Evolutionary conservation across 37 sponge, comb jelly and placozoan genomes (phyloP).

Genomic region (Oscarella lobularis): DNA sequence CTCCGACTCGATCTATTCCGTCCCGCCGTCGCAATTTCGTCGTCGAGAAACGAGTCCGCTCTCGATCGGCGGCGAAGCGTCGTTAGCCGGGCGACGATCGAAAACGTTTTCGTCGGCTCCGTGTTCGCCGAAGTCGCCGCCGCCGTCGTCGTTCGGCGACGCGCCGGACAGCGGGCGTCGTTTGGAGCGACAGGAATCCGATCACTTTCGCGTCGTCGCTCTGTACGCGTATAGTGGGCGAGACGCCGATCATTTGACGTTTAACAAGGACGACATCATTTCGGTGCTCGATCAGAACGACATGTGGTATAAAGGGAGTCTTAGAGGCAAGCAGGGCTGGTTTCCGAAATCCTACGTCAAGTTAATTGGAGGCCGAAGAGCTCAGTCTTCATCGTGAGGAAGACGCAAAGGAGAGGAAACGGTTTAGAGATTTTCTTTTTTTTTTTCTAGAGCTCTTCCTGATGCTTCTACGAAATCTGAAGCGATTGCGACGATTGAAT

Average conservation of each 20-base stretch:
- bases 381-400: not conserved
- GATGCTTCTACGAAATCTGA: too few species aligned
- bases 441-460: too few species aligned
- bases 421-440: too few species aligned
- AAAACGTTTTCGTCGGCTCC: not conserved
- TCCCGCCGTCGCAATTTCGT: too few species aligned
- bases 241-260: conserved; percentile 39
- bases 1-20: not conserved
- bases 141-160: not conserved
- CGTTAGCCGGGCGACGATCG: too few species aligned
- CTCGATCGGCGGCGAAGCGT: too few species aligned
- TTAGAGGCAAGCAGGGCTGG: conserved; percentile 41
- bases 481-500: too few species aligned
- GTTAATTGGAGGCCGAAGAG: conserved; percentile 1
- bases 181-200: not conserved
- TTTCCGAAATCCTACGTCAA: conserved; percentile 65
- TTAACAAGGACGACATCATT: conserved; percentile 33
- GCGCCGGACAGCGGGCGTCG: not conserved
- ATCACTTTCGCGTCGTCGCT: not conserved
- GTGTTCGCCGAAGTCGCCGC: not conserved
- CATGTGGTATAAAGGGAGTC: conserved; percentile 54
- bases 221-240: conserved; percentile 37
- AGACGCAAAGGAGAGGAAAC: too few species aligned
- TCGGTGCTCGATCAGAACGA: conserved; percentile 29
- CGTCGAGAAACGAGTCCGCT: not conserved